Evolutionary conservation across 2,888 invertebrate genomes (phyloP).

Genomic region (Tenthredo scrophulariae): DNA sequence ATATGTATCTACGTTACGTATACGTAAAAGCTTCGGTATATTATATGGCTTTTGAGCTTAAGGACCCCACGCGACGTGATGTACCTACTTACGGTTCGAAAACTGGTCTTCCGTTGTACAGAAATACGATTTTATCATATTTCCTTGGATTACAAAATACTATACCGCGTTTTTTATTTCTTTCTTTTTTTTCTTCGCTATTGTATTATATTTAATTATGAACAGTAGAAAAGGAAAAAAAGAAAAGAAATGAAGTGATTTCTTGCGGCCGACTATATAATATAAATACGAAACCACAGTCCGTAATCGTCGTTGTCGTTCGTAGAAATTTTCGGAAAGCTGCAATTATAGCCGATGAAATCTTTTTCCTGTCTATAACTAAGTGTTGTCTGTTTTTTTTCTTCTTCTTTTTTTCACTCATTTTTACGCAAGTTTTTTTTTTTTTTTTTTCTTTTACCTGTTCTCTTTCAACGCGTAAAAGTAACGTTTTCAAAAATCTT

Average conservation of each 20-base stretch:
- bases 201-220: not conserved
- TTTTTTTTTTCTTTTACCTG: not conserved
- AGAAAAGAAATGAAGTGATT: not conserved
- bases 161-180: not conserved
- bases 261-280: not conserved
- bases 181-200: not conserved
- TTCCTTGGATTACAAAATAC: not conserved
- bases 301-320: not conserved
- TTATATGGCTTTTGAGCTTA: not conserved
- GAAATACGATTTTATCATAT: not conserved
- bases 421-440: not conserved
- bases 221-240: not conserved
- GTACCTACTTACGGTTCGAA: not conserved
- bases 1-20: not conserved
- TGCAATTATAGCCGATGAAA: not conserved
- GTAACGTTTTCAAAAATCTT: not conserved
- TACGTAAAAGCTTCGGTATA: not conserved
- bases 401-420: not conserved
- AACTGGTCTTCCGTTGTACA: not conserved
- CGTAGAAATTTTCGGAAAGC: not conserved
- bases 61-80: not conserved
- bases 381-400: not conserved
- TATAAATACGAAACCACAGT: not conserved
- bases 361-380: not conserved
- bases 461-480: not conserved